Conservation (phyloP, 2,113 vertebrate species). For the Erpornis zantholeuca region DNA sequence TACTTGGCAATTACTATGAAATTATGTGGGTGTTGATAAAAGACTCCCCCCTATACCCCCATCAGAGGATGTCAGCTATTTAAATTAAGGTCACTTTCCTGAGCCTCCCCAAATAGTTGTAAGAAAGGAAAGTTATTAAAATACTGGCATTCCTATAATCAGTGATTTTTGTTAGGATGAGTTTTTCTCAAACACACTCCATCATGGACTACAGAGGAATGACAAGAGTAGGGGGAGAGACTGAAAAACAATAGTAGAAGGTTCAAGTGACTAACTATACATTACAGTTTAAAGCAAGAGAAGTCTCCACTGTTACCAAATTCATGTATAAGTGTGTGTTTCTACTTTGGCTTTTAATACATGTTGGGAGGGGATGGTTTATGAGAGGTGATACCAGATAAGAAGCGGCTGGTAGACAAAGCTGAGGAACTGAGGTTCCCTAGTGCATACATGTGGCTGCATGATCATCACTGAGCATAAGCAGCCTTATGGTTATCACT, state of each 20-base stretch:
- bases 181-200: neutral
- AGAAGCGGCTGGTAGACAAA: neutral
- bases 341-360: neutral
- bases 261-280: neutral
- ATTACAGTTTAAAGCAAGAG: neutral
- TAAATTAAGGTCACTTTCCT: neutral
- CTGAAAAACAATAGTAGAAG: neutral
- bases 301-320: neutral
- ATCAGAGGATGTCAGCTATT: neutral
- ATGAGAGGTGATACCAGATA: neutral
- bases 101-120: neutral
- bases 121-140: neutral
- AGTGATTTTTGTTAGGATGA: neutral
- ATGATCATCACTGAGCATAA: neutral
- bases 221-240: neutral
- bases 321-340: neutral
- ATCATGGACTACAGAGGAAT: neutral
- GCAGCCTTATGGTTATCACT: neutral
- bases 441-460: rapidly evolving
- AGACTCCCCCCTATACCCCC: neutral
- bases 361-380: neutral
- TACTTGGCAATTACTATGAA: neutral
- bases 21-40: neutral
- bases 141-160: neutral
- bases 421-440: neutral